phyloP scores from a whole-genome alignment of 2,113 vertebrate genomes.

The Oncorhynchus masou region DNA sequence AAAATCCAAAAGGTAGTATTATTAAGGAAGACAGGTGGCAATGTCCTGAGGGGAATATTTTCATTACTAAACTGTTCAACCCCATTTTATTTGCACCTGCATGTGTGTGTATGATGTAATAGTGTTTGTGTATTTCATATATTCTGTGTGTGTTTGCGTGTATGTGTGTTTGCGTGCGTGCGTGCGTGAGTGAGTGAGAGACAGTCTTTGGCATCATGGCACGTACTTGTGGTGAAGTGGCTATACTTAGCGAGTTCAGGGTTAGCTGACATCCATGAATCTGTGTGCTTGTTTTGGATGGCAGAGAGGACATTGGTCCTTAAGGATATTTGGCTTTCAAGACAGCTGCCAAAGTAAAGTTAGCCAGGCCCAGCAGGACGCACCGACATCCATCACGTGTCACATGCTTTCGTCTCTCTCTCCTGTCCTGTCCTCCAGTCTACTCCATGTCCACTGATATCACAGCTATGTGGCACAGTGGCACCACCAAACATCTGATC shows the following conservation, averaged over 20 bases:
- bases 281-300: slow-evolving; percentile 67
- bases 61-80: not conserved
- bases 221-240: slow-evolving; percentile 28
- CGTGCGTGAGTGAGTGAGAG: not conserved
- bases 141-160: not conserved
- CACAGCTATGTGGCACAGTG: not conserved
- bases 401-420: not conserved
- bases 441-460: not conserved
- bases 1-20: no score
- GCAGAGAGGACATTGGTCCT: slow-evolving; percentile 57
- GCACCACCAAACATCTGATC: not conserved
- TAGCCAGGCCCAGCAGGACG: slow-evolving; percentile 26
- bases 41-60: not conserved
- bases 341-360: slow-evolving; percentile 65
- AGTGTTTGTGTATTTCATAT: not conserved
- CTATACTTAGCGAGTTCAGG: slow-evolving; percentile 68
- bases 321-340: slow-evolving; percentile 69
- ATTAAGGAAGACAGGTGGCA: no score
- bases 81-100: not conserved
- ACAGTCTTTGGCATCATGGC: not conserved
- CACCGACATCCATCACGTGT: slow-evolving; percentile 22
- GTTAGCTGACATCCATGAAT: slow-evolving; percentile 60
- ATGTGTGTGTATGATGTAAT: slow-evolving; percentile 9
- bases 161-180: no score
- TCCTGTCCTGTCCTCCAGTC: not conserved